These are phyloP conservation scores for rat (Rattus norvegicus) DNA, from an alignment of 2,113 vertebrate species.

Conservation along the genomic window DNA sequence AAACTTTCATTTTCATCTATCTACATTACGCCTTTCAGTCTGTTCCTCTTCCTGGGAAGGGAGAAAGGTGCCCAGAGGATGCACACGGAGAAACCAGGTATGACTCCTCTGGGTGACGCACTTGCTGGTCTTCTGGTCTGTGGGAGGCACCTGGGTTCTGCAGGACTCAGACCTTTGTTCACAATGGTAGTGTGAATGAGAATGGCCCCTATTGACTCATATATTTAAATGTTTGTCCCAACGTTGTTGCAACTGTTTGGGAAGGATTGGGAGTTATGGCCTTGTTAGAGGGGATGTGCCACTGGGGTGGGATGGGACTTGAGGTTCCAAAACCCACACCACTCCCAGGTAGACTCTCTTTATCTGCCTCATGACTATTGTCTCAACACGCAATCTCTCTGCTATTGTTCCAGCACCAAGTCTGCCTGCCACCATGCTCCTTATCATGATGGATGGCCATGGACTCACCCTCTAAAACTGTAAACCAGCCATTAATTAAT, in stretches of 20 bases:
- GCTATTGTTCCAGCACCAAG: too few species aligned
- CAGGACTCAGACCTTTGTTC: not conserved
- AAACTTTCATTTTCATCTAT: not conserved
- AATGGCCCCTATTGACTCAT: not conserved
- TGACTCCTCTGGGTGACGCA: not conserved
- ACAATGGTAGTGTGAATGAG: not conserved
- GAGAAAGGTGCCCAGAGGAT: not conserved
- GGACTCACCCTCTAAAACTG: not conserved
- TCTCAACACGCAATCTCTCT: not conserved
- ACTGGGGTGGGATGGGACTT: not conserved
- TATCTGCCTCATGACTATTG: not conserved
- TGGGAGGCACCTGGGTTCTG: not conserved
- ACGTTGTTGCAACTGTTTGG: not conserved
- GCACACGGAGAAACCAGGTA: not conserved
- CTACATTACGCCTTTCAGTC: not conserved
- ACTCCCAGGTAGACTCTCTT: not conserved
- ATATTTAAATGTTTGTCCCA: not conserved
- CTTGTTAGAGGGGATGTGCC: not conserved
- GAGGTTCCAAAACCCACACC: not conserved
- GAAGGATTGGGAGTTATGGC: not conserved
- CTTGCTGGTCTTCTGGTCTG: not conserved
- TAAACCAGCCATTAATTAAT: not conserved
- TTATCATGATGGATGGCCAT: not conserved
- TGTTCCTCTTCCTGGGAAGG: not conserved
- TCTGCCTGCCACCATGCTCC: not conserved